Conservation (phyloP, 2,797 vertebrate genomes). For the Ctenopoma multispine region DNA sequence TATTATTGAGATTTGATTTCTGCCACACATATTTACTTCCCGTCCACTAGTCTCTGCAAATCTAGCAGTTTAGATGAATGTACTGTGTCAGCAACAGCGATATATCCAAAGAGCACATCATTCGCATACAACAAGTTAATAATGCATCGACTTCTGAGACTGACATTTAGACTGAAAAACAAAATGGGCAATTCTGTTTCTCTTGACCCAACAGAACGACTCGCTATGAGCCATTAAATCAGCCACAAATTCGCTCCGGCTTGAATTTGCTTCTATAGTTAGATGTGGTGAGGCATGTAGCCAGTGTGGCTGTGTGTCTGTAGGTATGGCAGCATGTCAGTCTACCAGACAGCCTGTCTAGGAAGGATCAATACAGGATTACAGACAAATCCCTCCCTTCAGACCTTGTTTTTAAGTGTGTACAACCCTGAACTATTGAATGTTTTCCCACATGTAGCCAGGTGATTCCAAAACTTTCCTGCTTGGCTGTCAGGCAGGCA, state of each 20-base stretch:
- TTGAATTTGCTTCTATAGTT: conserved; percentile 62
- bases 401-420: conserved; percentile 56
- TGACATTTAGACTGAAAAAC: conserved; percentile 54
- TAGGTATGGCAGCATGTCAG: conserved; percentile 60
- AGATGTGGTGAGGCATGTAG: conserved; percentile 61
- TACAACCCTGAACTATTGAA: conserved; percentile 51
- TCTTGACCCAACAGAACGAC: conserved; percentile 31
- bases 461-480: conserved; percentile 38
- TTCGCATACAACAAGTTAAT: conserved; percentile 28
- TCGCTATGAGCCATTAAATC: conserved; percentile 50
- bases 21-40: conserved; percentile 18
- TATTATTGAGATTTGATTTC: neutral
- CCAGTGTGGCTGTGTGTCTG: conserved; percentile 51
- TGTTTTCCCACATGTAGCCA: conserved; percentile 34
- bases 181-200: conserved; percentile 45
- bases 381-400: conserved; percentile 66
- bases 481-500: conserved; percentile 8
- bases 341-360: conserved; percentile 68
- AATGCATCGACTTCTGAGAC: conserved; percentile 27
- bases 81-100: conserved; percentile 14
- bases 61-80: conserved; percentile 20
- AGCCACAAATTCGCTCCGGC: conserved; percentile 47
- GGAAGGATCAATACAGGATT: conserved; percentile 71
- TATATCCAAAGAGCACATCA: conserved; percentile 1
- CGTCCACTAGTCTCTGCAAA: conserved; percentile 3